Percentiles rank a stretch among this genome's conserved stretches.
These are phyloP conservation scores for Zaprionus bogoriensis DNA, from an alignment of 2,888 invertebrate genomes.

Conservation along the genomic window DNA sequence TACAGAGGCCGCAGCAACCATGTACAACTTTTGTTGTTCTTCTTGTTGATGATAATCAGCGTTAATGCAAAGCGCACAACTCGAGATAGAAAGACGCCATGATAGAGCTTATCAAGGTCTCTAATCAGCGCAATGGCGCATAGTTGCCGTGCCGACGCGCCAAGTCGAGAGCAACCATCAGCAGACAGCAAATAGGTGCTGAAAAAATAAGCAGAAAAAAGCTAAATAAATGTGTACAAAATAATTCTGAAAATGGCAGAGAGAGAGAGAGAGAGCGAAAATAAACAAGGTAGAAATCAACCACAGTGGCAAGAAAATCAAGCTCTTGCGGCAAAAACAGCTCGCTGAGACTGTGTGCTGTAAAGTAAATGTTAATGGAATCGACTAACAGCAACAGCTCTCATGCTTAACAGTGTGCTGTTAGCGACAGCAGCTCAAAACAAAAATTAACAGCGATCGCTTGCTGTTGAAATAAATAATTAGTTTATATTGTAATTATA, in stretches of 20 bases:
- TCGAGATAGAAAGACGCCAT: conserved; percentile 34
- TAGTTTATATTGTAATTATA: background rate
- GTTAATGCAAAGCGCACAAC: conserved; percentile 44
- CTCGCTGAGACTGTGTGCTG: no score
- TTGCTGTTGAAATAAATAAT: background rate
- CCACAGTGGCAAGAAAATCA: conserved; percentile 25
- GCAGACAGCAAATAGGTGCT: conserved; percentile 48
- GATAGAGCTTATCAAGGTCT: conserved; percentile 59
- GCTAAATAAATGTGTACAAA: conserved; percentile 64
- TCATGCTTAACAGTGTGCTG: background rate
- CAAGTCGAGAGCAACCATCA: conserved; percentile 20
- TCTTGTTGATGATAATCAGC: conserved; percentile 44
- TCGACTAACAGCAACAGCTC: no score
- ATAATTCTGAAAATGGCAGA: conserved; percentile 62
- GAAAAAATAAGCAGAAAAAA: conserved; percentile 26
- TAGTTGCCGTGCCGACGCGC: conserved; percentile 44
- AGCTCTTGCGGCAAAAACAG: background rate
- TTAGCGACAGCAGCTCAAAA: background rate
- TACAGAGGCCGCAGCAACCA: conserved; percentile 6
- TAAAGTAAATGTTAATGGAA: background rate
- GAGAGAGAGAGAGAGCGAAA: conserved; percentile 59
- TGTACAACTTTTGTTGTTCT: conserved; percentile 2
- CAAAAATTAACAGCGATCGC: background rate
- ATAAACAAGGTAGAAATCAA: conserved; percentile 49
- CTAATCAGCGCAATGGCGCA: conserved; percentile 57